Conservation (phyloP, 2,888 invertebrate species). For the Cactoblastis cactorum region DNA sequence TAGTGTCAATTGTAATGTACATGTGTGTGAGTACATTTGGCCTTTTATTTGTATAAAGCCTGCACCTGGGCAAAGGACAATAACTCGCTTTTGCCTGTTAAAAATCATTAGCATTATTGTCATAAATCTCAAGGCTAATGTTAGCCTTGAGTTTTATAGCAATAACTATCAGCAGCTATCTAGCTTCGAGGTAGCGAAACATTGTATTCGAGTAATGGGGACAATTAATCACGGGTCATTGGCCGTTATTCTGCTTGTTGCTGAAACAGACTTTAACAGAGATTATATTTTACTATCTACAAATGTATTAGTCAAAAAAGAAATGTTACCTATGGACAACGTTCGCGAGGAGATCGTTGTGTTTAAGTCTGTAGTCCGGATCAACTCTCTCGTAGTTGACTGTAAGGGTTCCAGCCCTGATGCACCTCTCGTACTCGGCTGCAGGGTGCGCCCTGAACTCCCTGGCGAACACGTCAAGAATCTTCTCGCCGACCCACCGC, state of each 20-base stretch:
- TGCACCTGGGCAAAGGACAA: not conserved
- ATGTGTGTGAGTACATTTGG: conserved; percentile 17
- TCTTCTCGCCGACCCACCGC: conserved; percentile 96
- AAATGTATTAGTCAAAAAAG: conserved; percentile 13
- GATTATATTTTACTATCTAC: conserved; percentile 29
- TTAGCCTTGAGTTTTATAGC: no score
- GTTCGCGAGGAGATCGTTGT: conserved; percentile 95
- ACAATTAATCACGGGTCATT: conserved; percentile 1
- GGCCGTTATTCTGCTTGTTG: not conserved
- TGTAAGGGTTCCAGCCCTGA: conserved; percentile 93
- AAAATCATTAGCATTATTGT: not conserved
- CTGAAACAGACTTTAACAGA: conserved; percentile 16
- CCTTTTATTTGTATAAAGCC: not conserved
- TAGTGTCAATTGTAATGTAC: conserved; percentile 27
- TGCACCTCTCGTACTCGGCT: conserved; percentile 94
- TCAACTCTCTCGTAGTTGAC: conserved; percentile 96
- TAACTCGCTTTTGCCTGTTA: not conserved
- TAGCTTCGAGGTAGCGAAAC: not conserved
- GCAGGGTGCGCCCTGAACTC: conserved; percentile 97
- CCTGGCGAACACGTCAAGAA: conserved; percentile 93
- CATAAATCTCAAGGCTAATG: no score
- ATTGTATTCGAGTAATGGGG: not conserved
- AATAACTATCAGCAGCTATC: no score
- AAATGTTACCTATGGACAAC: conserved; percentile 91
- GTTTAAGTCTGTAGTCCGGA: conserved; percentile 93